Percentiles rank a stretch among this genome's conserved stretches.
These are phyloP conservation scores for Ramphastos sulfuratus DNA, from an alignment of 2,113 vertebrate species.

Conservation along the genomic window DNA sequence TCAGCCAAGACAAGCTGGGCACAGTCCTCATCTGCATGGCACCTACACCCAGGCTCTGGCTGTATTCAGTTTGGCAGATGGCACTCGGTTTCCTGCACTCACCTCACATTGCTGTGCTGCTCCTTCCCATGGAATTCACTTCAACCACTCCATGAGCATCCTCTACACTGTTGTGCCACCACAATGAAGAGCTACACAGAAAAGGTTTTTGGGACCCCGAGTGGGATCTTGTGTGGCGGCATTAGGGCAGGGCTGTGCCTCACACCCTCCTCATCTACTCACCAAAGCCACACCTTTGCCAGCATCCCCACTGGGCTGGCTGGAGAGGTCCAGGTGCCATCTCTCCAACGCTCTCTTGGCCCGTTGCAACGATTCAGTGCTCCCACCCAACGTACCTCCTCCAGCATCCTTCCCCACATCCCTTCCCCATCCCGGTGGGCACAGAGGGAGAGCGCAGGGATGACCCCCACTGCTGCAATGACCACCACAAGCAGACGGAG, in stretches of 20 bases:
- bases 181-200: not conserved
- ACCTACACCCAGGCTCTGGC: not conserved
- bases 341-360: fast-evolving
- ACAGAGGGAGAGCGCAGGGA: not conserved
- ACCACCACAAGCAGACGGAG: constrained; percentile 74
- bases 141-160: not conserved
- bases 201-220: not conserved
- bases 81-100: fast-evolving
- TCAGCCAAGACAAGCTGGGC: not conserved
- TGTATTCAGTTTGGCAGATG: fast-evolving
- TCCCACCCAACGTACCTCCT: not conserved
- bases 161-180: too few relatives aligned
- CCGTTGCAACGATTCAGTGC: fast-evolving
- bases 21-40: not conserved
- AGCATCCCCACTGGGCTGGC: not conserved
- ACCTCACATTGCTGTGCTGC: fast-evolving
- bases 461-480: constrained; percentile 32
- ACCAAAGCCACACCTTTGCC: not conserved
- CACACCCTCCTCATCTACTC: not conserved
- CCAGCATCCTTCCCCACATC: fast-evolving
- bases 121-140: fast-evolving
- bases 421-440: not conserved
- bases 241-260: not conserved
- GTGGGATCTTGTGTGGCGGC: fast-evolving
- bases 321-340: fast-evolving